These are phyloP conservation scores for Ptychobarbus kaznakovi DNA, from an alignment of 2,797 vertebrate species.

Conservation along the genomic window DNA sequence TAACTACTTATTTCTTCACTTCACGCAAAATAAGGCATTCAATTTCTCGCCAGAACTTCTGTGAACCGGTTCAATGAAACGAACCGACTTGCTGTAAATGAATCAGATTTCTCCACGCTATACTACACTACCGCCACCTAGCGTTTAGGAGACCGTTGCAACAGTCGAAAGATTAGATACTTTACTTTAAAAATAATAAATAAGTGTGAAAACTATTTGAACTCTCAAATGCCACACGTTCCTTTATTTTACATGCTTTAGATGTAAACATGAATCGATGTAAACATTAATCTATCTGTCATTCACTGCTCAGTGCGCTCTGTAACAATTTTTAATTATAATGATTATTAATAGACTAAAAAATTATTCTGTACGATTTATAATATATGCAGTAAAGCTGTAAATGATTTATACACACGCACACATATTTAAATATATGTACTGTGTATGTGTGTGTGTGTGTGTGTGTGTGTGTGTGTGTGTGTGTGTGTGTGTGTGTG, in stretches of 20 bases:
- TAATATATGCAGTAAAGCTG: no score
- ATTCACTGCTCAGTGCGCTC: neutral
- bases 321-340: neutral
- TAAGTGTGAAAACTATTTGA: neutral
- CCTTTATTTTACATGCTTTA: neutral
- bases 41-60: neutral
- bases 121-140: slow-evolving; percentile 16
- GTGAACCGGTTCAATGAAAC: neutral
- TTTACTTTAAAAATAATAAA: neutral
- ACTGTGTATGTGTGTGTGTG: no score
- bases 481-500: no score
- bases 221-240: neutral
- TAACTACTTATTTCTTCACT: neutral
- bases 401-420: no score
- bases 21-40: no score
- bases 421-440: no score
- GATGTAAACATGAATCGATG: neutral
- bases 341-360: no score
- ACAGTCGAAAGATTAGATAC: neutral
- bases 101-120: neutral
- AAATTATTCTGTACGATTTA: no score
- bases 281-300: neutral
- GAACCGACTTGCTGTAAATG: neutral
- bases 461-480: no score
- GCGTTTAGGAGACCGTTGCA: neutral